Conservation (phyloP, 2,888 invertebrate species). For the Molanna angustata region DNA sequence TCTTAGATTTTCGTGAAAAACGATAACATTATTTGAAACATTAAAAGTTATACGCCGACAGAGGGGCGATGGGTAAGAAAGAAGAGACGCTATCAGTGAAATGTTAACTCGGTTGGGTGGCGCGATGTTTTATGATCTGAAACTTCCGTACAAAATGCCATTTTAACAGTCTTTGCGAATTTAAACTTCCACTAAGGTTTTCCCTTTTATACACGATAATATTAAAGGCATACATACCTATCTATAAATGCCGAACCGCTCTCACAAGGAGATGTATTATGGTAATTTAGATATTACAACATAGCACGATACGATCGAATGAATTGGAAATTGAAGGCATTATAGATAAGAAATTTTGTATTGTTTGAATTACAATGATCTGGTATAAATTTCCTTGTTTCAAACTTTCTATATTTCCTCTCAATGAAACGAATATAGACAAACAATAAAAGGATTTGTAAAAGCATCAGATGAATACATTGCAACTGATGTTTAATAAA, state of each 20-base stretch:
- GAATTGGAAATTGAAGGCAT: neutral
- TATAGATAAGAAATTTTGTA: too few relatives aligned
- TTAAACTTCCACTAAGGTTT: slow-evolving; percentile 28
- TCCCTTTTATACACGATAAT: slow-evolving; percentile 2
- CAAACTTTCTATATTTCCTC: too few relatives aligned
- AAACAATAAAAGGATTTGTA: too few relatives aligned
- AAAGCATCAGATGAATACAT: too few relatives aligned
- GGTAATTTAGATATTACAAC: slow-evolving; percentile 18
- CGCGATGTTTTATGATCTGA: slow-evolving; percentile 31
- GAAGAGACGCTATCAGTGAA: slow-evolving; percentile 16
- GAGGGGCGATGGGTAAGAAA: neutral
- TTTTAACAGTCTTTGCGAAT: slow-evolving; percentile 33
- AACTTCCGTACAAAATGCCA: slow-evolving; percentile 29
- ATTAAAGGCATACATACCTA: neutral
- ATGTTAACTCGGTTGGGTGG: slow-evolving; percentile 22
- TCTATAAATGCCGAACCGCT: slow-evolving; percentile 10
- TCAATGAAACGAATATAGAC: too few relatives aligned
- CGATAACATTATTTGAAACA: slow-evolving; percentile 25
- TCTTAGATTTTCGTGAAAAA: slow-evolving; percentile 20
- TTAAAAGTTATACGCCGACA: slow-evolving; percentile 27
- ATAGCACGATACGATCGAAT: slow-evolving; percentile 2
- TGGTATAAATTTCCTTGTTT: too few relatives aligned
- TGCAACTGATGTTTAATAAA: too few relatives aligned
- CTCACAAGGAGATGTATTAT: slow-evolving; percentile 14
- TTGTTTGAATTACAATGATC: too few relatives aligned